Conservation (phyloP, 2,888 invertebrate species). For the Zaprionus bogoriensis region DNA sequence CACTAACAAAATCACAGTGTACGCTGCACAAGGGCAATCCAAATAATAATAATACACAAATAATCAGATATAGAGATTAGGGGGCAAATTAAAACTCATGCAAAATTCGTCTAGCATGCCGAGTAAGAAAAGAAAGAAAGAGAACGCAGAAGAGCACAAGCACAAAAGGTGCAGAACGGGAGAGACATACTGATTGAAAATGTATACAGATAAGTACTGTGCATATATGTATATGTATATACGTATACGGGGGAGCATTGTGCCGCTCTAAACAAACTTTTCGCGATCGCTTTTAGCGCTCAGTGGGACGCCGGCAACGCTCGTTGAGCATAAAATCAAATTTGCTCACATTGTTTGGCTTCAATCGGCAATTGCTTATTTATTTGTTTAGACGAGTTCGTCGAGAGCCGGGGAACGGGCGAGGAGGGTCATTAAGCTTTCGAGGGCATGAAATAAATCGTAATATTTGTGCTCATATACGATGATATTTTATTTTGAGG, state of each 20-base stretch:
- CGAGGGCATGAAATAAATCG: constrained; percentile 57
- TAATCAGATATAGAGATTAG: not conserved
- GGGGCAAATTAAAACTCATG: constrained; percentile 22
- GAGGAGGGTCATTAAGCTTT: constrained; percentile 10
- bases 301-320: constrained; percentile 37
- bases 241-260: constrained; percentile 6
- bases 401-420: constrained; percentile 9
- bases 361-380: constrained; percentile 39
- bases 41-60: constrained; percentile 5
- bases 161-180: no score
- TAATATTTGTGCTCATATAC: constrained; percentile 9
- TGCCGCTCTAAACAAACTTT: constrained; percentile 29
- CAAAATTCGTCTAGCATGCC: constrained; percentile 35
- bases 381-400: constrained; percentile 10
- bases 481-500: not conserved
- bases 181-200: constrained; percentile 2
- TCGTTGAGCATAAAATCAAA: constrained; percentile 17
- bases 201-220: constrained; percentile 16
- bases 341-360: constrained; percentile 31
- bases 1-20: constrained; percentile 1
- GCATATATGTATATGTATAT: constrained; percentile 2
- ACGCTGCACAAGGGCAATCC: constrained; percentile 6
- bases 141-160: not conserved
- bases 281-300: constrained; percentile 23
- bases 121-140: constrained; percentile 41